These are phyloP conservation scores for Serripes groenlandicus DNA, from an alignment of 2,888 invertebrate genomes.

Conservation along the genomic window DNA sequence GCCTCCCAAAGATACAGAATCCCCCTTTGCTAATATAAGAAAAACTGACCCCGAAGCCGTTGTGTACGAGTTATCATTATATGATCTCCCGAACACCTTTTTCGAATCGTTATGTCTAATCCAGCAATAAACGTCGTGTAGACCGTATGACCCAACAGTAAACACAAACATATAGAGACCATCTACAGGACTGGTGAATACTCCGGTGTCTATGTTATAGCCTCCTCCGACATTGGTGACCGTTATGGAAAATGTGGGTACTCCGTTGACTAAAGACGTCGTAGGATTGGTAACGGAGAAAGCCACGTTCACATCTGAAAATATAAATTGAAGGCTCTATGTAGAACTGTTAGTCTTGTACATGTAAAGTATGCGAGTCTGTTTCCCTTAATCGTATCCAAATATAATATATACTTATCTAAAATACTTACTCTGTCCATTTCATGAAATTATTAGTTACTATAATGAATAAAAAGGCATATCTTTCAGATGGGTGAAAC, in stretches of 20 bases:
- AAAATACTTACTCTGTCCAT: not conserved
- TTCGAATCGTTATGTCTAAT: not conserved
- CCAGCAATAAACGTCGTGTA: not conserved
- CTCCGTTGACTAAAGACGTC: not conserved
- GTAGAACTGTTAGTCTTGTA: not conserved
- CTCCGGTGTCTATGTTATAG: not conserved
- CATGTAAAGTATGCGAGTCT: not conserved
- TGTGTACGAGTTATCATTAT: not conserved
- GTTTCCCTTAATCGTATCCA: not conserved
- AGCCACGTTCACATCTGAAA: not conserved
- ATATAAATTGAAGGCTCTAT: not conserved
- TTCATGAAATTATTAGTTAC: not conserved
- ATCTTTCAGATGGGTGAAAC: too few species aligned
- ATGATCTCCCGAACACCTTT: not conserved
- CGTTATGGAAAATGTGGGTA: not conserved
- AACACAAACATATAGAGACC: not conserved
- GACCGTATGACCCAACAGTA: not conserved
- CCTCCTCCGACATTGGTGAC: not conserved
- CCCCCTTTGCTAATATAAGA: not conserved
- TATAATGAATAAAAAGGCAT: not conserved
- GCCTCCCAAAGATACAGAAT: not conserved
- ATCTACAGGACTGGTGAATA: not conserved
- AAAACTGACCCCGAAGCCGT: not conserved
- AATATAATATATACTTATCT: not conserved
- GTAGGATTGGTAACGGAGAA: not conserved